phyloP scores from a whole-genome alignment of 2,113 vertebrate species.

The Noctilio leporinus region DNA sequence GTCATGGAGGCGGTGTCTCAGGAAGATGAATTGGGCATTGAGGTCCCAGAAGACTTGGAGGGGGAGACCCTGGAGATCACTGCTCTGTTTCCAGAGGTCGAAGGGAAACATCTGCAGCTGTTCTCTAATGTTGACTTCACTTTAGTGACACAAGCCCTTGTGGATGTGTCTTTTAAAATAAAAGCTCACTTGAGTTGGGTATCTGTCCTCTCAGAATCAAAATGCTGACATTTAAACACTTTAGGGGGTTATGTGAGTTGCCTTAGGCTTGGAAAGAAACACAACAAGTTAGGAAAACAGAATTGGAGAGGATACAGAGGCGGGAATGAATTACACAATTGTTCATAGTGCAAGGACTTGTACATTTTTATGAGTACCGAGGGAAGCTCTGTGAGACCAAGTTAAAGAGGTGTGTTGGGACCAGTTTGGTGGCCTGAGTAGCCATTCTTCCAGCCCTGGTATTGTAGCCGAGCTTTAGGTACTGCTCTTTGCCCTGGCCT shows the following conservation, averaged over 20 bases:
- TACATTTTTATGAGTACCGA: not conserved
- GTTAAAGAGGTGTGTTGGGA: not conserved
- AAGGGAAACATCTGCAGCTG: not conserved
- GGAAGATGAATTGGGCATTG: slow-evolving; percentile 2
- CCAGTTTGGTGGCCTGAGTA: not conserved
- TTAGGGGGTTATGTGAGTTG: not conserved
- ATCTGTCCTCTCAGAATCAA: not conserved
- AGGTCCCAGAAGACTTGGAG: not conserved
- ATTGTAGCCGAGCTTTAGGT: not conserved
- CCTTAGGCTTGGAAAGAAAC: not conserved
- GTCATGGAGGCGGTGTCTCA: not conserved
- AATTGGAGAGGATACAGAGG: not conserved
- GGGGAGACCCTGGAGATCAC: not conserved
- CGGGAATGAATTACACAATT: not conserved
- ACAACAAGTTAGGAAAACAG: not conserved
- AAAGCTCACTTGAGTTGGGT: not conserved
- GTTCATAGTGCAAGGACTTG: not conserved
- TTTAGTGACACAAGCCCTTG: not conserved
- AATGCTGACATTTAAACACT: not conserved
- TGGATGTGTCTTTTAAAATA: not conserved
- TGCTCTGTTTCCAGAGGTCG: not conserved
- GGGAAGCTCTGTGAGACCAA: not conserved
- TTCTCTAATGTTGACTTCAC: not conserved
- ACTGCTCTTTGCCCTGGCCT: not conserved
- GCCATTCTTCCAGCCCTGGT: not conserved